Percentiles rank a stretch among this genome's conserved stretches.
Evolutionary conservation across 2,113 vertebrate genomes (phyloP).

Genomic region (Boleophthalmus pectinirostris): DNA sequence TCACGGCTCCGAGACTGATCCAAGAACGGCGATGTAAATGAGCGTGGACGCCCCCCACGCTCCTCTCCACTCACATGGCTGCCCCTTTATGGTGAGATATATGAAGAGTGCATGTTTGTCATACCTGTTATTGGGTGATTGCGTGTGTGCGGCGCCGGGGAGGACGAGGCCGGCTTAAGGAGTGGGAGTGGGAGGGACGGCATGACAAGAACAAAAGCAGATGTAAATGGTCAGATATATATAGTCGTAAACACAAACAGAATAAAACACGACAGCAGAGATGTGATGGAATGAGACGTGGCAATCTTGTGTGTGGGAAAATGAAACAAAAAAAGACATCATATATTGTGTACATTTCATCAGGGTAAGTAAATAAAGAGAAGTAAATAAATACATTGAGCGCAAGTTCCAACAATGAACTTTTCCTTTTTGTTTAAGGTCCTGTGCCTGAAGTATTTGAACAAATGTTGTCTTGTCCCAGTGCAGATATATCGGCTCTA

Average conservation of each 20-base stretch:
- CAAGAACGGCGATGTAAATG: not conserved
- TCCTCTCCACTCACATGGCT: not conserved
- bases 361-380: too few species aligned
- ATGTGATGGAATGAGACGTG: constrained; percentile 54
- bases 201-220: constrained; percentile 44
- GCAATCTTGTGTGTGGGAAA: constrained; percentile 42
- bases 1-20: not conserved
- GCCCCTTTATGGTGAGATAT: not conserved
- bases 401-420: too few species aligned
- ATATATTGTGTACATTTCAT: too few species aligned
- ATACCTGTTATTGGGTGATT: not conserved
- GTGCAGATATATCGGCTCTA: too few species aligned
- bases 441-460: too few species aligned
- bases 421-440: too few species aligned
- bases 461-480: too few species aligned
- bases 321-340: constrained; percentile 13
- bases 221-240: constrained; percentile 43
- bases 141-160: too few species aligned
- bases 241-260: constrained; percentile 29
- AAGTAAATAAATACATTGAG: too few species aligned
- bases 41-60: not conserved
- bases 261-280: constrained; percentile 32
- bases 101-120: not conserved
- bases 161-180: too few species aligned
- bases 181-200: constrained; percentile 22